phyloP scores from a whole-genome alignment of 2,888 invertebrate species.

The Pseudococcus jackbeardsleyi region DNA sequence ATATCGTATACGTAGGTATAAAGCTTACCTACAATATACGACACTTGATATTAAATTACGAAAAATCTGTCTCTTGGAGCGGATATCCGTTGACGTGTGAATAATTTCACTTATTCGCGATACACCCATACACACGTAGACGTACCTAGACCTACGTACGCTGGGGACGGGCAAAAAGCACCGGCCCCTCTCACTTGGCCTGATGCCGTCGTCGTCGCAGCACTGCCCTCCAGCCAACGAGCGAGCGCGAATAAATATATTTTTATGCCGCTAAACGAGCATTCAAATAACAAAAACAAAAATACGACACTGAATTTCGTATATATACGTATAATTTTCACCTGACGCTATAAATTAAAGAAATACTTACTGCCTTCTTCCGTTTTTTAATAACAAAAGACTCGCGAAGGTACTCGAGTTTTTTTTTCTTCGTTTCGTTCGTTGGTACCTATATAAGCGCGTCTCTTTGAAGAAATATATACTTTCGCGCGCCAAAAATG shows the following conservation, averaged over 20 bases:
- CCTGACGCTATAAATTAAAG: slow-evolving; percentile 40
- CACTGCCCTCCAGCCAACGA: too few species aligned
- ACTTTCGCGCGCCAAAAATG: slow-evolving; percentile 14
- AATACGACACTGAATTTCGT: slow-evolving; percentile 17
- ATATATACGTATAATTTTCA: slow-evolving; percentile 2
- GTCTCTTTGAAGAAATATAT: slow-evolving; percentile 29
- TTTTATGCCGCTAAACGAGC: slow-evolving; percentile 30
- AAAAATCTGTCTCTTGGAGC: slow-evolving; percentile 29
- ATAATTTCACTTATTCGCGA: slow-evolving; percentile 35
- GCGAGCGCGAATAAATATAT: slow-evolving; percentile 12
- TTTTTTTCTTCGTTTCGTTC: background rate
- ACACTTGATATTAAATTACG: slow-evolving; percentile 47
- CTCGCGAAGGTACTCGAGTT: background rate
- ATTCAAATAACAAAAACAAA: slow-evolving; percentile 24
- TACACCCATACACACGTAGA: background rate
- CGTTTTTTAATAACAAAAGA: slow-evolving; percentile 47
- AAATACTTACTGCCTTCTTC: slow-evolving; percentile 33
- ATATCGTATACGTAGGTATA: background rate
- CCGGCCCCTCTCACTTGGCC: background rate
- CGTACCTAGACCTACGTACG: background rate
- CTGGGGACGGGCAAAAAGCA: background rate
- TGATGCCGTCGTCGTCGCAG: too few species aligned
- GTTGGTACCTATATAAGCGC: background rate
- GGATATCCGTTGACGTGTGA: slow-evolving; percentile 47
- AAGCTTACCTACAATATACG: slow-evolving; percentile 20